Evolutionary conservation across 2,888 invertebrate genomes (phyloP), one percentile per base, ranked within the genome.

Genomic region (Scotopteryx bipunctaria): DNA sequence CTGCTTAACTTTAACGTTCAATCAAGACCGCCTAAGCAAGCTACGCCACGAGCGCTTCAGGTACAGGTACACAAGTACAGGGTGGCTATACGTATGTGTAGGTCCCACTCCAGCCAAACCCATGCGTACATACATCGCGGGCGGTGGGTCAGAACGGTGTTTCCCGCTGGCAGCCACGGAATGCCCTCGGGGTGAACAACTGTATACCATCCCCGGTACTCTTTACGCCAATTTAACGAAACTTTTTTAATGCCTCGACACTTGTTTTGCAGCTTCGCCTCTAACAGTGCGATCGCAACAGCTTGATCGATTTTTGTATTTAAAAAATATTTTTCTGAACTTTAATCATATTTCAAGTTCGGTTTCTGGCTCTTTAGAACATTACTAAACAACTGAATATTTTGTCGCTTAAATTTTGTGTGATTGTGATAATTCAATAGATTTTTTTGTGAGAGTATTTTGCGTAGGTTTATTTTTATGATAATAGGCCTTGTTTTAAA

Each of bases 181-280:
- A 63, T 79, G 76, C 67, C 67, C 86, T 57, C 78, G 84, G 58
- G 76, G 76, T 59, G 83, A 86, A 49, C 85, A 84, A 73, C 86
- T 85, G 55, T 87, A 86, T 82, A 85, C 82, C 60, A 79, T 83
- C 66, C 83, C 86, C 64, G 88, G 87, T 88, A 87, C 85, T 71
- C 31, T 49, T 53, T 45, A 48, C 31, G 9, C 27, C 33, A 40
- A 15, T 23, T 48, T 32, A 23, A 45, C 46, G 42, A 65, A 67
- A 68, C 59, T 59, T 71, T 75, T 65, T 61, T 73, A 73, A 70
- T 60, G 83, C 83, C 81, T 82, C 61, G 45, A 66, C 57, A 67
- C 57, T 72, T 78, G 60, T 68, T 73, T 76, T 73, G 75, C 75
- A 55, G 59, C 55, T 57, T 59, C 25, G 57, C 59, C 43, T 63